A percentile compares a stretch with the other conserved stretches of the same genome.
Evolutionary conservation across 2,888 invertebrate genomes (phyloP).

Genomic region (Drepana falcataria): DNA sequence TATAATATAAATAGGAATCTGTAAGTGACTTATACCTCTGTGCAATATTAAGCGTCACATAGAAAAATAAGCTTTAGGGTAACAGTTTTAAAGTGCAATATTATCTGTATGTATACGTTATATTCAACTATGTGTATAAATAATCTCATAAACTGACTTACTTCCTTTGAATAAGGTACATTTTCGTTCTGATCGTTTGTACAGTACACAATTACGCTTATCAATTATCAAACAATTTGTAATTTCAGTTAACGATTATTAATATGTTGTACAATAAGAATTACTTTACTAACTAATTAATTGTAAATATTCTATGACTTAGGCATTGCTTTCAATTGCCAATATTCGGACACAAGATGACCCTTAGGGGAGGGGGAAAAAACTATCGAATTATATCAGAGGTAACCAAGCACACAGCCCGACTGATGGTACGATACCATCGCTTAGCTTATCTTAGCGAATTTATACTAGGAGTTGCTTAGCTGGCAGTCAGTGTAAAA

Average conservation of each 20-base stretch:
- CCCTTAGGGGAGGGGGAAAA: no score
- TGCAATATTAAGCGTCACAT: not conserved
- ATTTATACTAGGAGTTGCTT: no score
- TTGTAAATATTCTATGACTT: conserved; percentile 2
- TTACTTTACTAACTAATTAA: conserved; percentile 2
- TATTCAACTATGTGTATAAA: not conserved
- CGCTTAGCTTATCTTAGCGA: no score
- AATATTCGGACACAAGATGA: not conserved
- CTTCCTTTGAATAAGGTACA: not conserved
- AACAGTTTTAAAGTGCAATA: not conserved
- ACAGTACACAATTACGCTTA: not conserved
- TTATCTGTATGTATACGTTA: not conserved
- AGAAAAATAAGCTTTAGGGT: not conserved
- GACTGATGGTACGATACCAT: no score
- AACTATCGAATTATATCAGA: no score
- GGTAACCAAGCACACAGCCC: no score
- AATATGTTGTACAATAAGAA: not conserved
- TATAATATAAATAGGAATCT: no score
- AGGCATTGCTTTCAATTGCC: not conserved
- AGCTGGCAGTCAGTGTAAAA: no score
- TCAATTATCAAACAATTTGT: not conserved
- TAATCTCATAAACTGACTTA: not conserved
- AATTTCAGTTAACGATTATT: not conserved
- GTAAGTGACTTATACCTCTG: no score
- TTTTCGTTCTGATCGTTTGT: not conserved